Evolutionary conservation across 1,140 invertebrate species (phyloP).

Genomic region (Sarcophaga bullata): DNA sequence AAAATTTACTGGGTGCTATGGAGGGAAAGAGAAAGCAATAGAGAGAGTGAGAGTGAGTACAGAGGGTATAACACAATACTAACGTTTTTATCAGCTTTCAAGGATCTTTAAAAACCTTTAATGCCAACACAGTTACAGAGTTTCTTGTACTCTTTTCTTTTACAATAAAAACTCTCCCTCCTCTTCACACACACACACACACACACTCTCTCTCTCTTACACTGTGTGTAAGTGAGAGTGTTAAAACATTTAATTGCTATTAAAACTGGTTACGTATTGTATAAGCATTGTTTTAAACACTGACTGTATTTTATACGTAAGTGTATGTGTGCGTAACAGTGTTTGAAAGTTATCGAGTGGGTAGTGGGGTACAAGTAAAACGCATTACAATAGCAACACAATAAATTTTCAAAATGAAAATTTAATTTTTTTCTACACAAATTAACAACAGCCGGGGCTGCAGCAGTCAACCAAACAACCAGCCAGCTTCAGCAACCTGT

Average conservation of each 20-base stretch:
- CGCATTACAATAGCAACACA: background rate
- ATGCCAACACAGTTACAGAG: background rate
- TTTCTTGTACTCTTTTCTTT: too few relatives aligned
- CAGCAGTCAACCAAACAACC: background rate
- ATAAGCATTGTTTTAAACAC: background rate
- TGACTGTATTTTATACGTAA: too few relatives aligned
- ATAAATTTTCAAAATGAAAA: background rate
- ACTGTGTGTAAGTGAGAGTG: background rate
- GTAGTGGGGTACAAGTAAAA: background rate
- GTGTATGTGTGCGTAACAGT: too few relatives aligned
- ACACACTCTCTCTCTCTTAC: background rate
- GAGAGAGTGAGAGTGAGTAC: background rate
- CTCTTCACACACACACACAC: background rate
- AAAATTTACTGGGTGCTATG: background rate
- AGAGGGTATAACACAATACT: too few relatives aligned
- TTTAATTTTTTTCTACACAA: constrained; percentile 20
- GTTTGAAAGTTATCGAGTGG: background rate
- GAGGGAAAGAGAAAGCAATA: background rate
- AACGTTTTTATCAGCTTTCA: constrained; percentile 8
- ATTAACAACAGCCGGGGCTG: background rate
- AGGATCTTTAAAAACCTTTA: background rate
- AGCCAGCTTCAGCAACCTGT: background rate
- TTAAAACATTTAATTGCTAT: background rate
- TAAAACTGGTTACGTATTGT: background rate
- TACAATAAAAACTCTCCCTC: too few relatives aligned